Evolutionary conservation across 2,888 invertebrate genomes (phyloP).

Genomic region (Stictocephala bisonia): DNA sequence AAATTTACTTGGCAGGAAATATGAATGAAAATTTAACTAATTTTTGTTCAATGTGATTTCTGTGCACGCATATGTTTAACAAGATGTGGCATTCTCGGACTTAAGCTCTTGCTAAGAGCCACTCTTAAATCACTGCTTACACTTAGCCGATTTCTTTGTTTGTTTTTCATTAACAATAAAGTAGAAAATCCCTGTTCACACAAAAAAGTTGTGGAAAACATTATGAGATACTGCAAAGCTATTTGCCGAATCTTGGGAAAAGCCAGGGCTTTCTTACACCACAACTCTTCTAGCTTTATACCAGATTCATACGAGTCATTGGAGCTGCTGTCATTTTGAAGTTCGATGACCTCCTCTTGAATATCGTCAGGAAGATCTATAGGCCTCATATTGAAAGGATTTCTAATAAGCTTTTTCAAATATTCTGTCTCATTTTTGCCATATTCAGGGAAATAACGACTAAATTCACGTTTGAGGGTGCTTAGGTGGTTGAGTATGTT

Average conservation of each 20-base stretch:
- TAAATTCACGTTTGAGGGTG: slow-evolving; percentile 26
- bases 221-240: background rate
- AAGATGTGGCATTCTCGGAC: too few relatives aligned
- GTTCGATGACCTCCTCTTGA: slow-evolving; percentile 3
- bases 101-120: too few relatives aligned
- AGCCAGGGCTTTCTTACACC: slow-evolving; percentile 15
- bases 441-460: slow-evolving; percentile 6
- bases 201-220: background rate
- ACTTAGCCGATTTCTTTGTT: background rate
- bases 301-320: slow-evolving; percentile 24
- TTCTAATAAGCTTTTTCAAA: background rate
- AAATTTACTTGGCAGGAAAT: background rate
- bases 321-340: slow-evolving; percentile 21
- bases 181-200: too few relatives aligned
- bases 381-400: slow-evolving; percentile 12
- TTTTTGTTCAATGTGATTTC: background rate
- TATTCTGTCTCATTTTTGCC: background rate
- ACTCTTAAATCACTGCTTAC: too few relatives aligned
- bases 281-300: slow-evolving; percentile 23
- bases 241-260: background rate
- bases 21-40: background rate
- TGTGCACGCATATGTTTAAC: too few relatives aligned
- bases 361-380: slow-evolving; percentile 8
- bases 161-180: background rate
- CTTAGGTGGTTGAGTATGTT: too few relatives aligned